Evolutionary conservation across 2,797 vertebrate species (phyloP).

Genomic region (Pipistrellus nathusii): DNA sequence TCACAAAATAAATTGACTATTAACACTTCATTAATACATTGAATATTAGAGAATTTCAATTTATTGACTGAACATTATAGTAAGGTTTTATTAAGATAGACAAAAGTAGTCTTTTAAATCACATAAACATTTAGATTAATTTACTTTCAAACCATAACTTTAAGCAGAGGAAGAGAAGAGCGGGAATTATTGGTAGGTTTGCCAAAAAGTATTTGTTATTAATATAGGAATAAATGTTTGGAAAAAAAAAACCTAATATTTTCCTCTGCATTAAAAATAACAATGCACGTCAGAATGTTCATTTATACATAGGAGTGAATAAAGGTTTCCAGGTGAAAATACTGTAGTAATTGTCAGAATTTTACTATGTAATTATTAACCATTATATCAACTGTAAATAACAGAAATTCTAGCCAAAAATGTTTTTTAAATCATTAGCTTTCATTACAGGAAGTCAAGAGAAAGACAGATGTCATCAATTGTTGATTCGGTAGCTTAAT

Average conservation of each 20-base stretch:
- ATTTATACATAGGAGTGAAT: background rate
- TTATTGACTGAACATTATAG: background rate
- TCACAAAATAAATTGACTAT: background rate
- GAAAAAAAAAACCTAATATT: slow-evolving; percentile 5
- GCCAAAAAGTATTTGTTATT: background rate
- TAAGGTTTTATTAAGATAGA: background rate
- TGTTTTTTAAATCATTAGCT: background rate
- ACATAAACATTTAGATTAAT: background rate
- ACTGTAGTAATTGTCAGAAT: background rate
- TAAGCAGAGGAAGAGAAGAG: background rate
- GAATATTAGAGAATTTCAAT: background rate
- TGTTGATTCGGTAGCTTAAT: background rate
- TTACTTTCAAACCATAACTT: background rate
- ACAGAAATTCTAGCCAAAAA: background rate
- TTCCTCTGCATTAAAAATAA: slow-evolving; percentile 14
- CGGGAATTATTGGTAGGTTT: background rate
- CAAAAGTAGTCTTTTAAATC: background rate
- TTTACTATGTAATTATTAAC: background rate
- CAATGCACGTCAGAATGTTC: background rate
- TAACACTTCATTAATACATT: background rate
- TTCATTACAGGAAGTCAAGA: background rate
- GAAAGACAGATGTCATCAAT: background rate
- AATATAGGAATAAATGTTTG: background rate
- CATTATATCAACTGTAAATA: background rate
- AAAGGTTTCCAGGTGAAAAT: background rate